Percentiles rank a stretch among this genome's conserved stretches.
phyloP scores from a whole-genome alignment of 2,113 vertebrate species.

The Hemiscyllium ocellatum region DNA sequence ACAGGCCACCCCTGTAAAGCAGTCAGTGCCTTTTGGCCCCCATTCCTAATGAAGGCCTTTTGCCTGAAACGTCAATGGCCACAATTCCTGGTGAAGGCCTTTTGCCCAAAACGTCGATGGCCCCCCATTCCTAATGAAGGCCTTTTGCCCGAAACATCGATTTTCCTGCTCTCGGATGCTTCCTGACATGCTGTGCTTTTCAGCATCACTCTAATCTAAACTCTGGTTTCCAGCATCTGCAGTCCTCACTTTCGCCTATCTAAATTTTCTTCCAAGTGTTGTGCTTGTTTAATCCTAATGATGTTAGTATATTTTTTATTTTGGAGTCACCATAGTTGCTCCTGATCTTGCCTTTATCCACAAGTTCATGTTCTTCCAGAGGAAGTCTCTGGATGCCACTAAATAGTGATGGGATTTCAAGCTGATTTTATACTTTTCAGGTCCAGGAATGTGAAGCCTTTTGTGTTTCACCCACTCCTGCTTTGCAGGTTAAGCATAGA shows the following conservation, averaged over 20 bases:
- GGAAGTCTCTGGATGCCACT: background rate
- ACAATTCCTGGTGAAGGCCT: no score
- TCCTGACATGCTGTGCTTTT: no score
- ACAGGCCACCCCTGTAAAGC: background rate
- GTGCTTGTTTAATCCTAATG: background rate
- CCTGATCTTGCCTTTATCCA: background rate
- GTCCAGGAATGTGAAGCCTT: background rate
- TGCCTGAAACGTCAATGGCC: no score
- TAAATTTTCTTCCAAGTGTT: background rate
- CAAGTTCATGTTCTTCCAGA: background rate
- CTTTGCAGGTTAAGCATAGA: background rate
- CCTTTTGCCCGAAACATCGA: no score
- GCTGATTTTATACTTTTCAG: background rate
- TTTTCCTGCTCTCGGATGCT: no score
- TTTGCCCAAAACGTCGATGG: no score
- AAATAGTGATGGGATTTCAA: background rate
- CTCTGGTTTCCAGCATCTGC: no score
- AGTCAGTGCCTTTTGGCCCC: background rate
- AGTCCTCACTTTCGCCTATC: background rate
- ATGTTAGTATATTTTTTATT: background rate
- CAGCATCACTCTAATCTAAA: no score
- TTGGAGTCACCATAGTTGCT: background rate
- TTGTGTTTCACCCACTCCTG: background rate
- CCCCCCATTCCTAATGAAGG: no score
- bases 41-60: no score